Conservation (phyloP, 2,797 vertebrate genomes). For the Paedocypris micromegethes region DNA sequence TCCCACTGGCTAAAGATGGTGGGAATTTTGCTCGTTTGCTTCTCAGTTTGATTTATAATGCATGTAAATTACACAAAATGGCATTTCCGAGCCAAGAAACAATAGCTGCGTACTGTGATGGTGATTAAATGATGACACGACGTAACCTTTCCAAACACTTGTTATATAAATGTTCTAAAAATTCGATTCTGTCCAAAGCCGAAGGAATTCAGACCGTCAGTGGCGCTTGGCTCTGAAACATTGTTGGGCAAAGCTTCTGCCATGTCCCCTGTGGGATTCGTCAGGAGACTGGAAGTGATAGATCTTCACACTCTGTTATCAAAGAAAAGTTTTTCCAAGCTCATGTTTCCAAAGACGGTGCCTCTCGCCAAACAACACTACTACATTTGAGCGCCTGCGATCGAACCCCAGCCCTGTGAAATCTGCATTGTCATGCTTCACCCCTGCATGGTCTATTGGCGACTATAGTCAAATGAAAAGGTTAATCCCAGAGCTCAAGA, state of each 20-base stretch:
- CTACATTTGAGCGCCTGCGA: constrained; percentile 36
- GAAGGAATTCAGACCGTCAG: constrained; percentile 36
- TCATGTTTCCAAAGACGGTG: constrained; percentile 49
- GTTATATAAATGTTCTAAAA: not conserved
- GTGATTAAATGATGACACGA: not conserved
- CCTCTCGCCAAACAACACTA: constrained; percentile 58
- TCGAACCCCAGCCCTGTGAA: constrained; percentile 59
- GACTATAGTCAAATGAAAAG: constrained; percentile 29
- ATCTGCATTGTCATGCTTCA: constrained; percentile 57
- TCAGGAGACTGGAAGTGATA: constrained; percentile 54
- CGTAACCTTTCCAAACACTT: too few relatives aligned
- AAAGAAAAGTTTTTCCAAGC: constrained; percentile 51
- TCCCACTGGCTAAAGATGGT: too few relatives aligned
- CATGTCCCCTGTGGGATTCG: constrained; percentile 44
- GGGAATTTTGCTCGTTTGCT: too few relatives aligned
- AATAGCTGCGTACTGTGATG: too few relatives aligned
- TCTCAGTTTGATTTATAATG: too few relatives aligned
- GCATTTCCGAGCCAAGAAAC: too few relatives aligned
- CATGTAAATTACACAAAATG: too few relatives aligned
- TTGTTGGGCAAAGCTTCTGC: constrained; percentile 41
- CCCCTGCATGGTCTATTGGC: constrained; percentile 35
- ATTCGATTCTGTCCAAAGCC: constrained; percentile 28
- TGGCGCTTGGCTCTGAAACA: not conserved
- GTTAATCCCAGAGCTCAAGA: constrained; percentile 40
- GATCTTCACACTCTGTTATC: constrained; percentile 55